Conservation (phyloP, 2,888 invertebrate species). For the Philopedon plagiatum region DNA sequence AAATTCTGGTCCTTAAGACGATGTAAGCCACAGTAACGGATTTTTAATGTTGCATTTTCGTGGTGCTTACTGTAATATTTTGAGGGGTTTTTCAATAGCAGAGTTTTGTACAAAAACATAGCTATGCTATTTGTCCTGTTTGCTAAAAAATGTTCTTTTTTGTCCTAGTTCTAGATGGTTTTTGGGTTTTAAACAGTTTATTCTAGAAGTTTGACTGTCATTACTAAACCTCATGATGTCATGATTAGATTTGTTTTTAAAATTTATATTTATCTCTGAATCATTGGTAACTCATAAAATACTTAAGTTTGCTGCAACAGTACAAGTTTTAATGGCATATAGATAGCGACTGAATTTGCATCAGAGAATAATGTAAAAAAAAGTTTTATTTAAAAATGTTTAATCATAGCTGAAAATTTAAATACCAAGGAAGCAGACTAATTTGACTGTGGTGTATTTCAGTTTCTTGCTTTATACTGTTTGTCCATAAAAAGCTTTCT, state of each 20-base stretch:
- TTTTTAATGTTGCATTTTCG: conserved; percentile 34
- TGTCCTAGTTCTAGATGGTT: conserved; percentile 5
- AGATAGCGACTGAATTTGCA: not conserved
- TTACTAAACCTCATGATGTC: conserved; percentile 1
- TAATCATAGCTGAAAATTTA: too few species aligned
- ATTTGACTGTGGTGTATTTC: conserved; percentile 27
- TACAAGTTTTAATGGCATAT: not conserved
- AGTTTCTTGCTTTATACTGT: conserved; percentile 23
- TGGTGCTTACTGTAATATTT: conserved; percentile 40
- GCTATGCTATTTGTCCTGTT: conserved; percentile 23
- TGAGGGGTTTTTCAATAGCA: not conserved
- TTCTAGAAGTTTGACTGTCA: not conserved
- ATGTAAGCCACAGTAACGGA: conserved; percentile 47
- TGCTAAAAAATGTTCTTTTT: conserved; percentile 17
- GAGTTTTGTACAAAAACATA: not conserved
- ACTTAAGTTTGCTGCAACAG: not conserved
- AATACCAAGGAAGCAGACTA: conserved; percentile 29
- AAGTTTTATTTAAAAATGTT: not conserved
- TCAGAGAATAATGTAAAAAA: not conserved
- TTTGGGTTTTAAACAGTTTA: conserved; percentile 1
- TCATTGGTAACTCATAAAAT: not conserved
- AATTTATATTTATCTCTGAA: conserved; percentile 11
- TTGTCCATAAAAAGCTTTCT: conserved; percentile 23
- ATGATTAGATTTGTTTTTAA: not conserved
- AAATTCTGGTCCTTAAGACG: conserved; percentile 48